These are phyloP conservation scores for Mythimna lalbum DNA, from an alignment of 2,888 invertebrate species.

Conservation along the genomic window DNA sequence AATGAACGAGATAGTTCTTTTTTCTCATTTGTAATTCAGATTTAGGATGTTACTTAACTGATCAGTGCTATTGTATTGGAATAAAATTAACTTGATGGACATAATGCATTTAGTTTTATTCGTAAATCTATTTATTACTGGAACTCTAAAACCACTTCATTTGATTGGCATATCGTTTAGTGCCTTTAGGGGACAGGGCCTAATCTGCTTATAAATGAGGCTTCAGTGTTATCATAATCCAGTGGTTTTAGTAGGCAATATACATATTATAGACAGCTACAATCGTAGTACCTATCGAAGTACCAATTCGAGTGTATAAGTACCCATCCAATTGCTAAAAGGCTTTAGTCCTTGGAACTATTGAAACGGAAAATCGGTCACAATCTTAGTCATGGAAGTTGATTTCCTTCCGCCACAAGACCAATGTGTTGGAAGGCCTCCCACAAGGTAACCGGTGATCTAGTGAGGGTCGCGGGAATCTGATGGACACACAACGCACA, in stretches of 20 bases:
- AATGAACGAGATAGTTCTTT: conserved; percentile 21
- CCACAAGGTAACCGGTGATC: no score
- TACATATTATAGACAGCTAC: not conserved
- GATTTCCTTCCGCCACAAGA: not conserved
- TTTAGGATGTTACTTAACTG: conserved; percentile 2
- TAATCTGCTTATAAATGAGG: conserved; percentile 2
- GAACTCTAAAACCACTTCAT: conserved; percentile 13
- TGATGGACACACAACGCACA: no score
- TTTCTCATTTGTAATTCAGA: not conserved
- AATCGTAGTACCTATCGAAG: conserved; percentile 4
- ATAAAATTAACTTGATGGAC: conserved; percentile 12
- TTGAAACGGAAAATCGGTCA: not conserved
- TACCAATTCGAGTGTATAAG: not conserved
- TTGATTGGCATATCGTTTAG: conserved; percentile 25
- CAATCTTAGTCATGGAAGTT: not conserved
- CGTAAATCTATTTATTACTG: conserved; percentile 7
- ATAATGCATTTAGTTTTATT: not conserved
- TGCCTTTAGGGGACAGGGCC: not conserved
- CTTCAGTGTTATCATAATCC: conserved; percentile 24
- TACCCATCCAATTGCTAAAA: conserved; percentile 12
- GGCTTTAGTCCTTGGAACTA: not conserved
- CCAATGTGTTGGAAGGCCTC: no score
- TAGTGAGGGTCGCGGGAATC: no score
- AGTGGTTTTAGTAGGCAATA: not conserved
- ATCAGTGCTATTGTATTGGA: conserved; percentile 12